A percentile compares a stretch with the other conserved stretches of the same genome.
Evolutionary conservation across 2,888 invertebrate species (phyloP).

Genomic region (Sceliomorpha sp.): DNA sequence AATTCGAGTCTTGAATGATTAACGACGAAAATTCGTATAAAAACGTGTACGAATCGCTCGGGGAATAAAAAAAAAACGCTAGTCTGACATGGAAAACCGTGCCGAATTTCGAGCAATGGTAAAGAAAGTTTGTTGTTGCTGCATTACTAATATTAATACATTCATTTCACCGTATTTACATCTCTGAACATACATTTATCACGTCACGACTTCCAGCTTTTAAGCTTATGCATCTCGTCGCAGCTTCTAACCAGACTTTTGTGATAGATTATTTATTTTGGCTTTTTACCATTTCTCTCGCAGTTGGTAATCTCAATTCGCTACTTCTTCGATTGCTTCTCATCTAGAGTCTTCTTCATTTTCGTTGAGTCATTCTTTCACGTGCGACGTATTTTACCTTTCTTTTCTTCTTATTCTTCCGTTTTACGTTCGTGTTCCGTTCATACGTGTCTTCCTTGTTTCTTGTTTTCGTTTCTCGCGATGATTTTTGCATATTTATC

Average conservation of each 20-base stretch:
- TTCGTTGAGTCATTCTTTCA: slow-evolving; percentile 43
- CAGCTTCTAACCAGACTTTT: slow-evolving; percentile 73
- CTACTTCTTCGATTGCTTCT: slow-evolving; percentile 52
- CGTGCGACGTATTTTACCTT: slow-evolving; percentile 40
- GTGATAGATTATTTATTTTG: slow-evolving; percentile 66
- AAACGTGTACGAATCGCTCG: no score
- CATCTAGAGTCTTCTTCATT: slow-evolving; percentile 42
- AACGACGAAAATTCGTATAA: no score
- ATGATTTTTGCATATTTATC: slow-evolving; percentile 23
- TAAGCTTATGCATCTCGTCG: slow-evolving; percentile 77
- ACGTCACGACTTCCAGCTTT: slow-evolving; percentile 71
- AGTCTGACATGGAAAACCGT: no score
- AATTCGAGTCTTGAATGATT: no score
- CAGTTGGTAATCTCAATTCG: slow-evolving; percentile 52
- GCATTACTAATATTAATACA: slow-evolving; percentile 1
- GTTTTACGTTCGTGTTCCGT: slow-evolving; percentile 36
- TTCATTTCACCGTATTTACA: slow-evolving; percentile 34
- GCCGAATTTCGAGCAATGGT: no score
- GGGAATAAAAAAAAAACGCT: no score
- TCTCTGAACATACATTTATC: slow-evolving; percentile 32
- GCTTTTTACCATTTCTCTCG: slow-evolving; percentile 62
- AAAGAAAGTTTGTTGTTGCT: no score
- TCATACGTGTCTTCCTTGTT: slow-evolving; percentile 20
- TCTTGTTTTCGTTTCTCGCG: slow-evolving; percentile 30
- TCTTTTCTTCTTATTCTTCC: slow-evolving; percentile 32